Evolutionary conservation across 2,888 invertebrate species (phyloP), one percentile per base, ranked within the genome.

Genomic region (Eupeodes luniger): DNA sequence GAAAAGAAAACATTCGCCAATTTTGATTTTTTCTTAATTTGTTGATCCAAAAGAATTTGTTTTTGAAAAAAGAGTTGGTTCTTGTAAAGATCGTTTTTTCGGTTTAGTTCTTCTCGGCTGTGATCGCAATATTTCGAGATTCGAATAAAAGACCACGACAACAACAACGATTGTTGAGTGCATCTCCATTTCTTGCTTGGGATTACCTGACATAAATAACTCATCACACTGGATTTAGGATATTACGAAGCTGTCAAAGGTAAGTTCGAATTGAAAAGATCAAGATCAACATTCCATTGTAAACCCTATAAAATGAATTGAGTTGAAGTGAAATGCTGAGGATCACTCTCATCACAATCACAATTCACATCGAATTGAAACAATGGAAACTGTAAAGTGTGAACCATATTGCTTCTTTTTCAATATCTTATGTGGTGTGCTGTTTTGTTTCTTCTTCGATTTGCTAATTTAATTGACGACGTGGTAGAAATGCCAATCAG

Each of bases 241-340:
- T 93, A 93, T 91, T 94, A 93, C 93, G 94, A 93, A 90, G 93
- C 93, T 92, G 93, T 94, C 86, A 93, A 92, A 93, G 93, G 93
- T 93, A 91, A 92, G 90, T 79, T 27, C 59, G 16, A 44, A 40
- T 27, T 7, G 6, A 59, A 14, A 47, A 47, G 47, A 47, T 27
- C 27, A 44, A 49, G 14, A 36, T 51, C 4, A 74, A 72, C 59
- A 19, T 72, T 59, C 53, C 36, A 6, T 69, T 47, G 12, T 4
- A 34, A 51, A 19, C 40, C 53, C 55, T 55, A 69, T 7, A 19
- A 55, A 19, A 34, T 34, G 27, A 34, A 5, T 34, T 72, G 57
- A 59, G 9, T 72, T 44, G 12, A 12, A n/a, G 10, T 66, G 49
- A 61, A 36, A 27, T 27, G 12, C 6, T 66, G 49, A 70, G 14